Evolutionary conservation across 2,797 vertebrate species (phyloP), one percentile per base, ranked within the genome.

Genomic region (Cyprinodon diabolis): DNA sequence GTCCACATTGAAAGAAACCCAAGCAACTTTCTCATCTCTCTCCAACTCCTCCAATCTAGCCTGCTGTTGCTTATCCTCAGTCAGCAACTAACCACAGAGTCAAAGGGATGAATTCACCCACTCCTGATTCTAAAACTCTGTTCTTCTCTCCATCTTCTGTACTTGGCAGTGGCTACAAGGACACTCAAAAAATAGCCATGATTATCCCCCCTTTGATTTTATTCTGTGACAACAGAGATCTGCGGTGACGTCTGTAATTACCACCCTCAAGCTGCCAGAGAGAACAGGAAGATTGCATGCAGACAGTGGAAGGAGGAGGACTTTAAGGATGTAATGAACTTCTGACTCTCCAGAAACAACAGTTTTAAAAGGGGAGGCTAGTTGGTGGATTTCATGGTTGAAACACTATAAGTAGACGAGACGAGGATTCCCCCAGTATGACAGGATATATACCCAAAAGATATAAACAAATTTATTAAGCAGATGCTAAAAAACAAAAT

Each of bases 161-260:
- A 60, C 23, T 81, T 74, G 55, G 74, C 77, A 82, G 52, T 54
- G 70, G 65, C 57, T 74, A 80, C 72, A 78, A 83, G 71, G 65
- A 54, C 72, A 76, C 72, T 74, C 62, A 30, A 70, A 81, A 71
- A 82, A 74, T 35, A 75, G 72, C 63, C 69, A 74, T 19, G 55
- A 82, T 57, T 37, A n/a, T 25, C 15, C 30, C 37, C 60, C 21
- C 40, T 9, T 19, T 45, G 10, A 10, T 30, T 12, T 47, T 47
- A 25, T 25, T 51, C 48, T 71, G 25, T 67, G 78, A 80, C 68
- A 77, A 63, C 72, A 1, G 13, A 73, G 71, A 82, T 85, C 21
- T 60, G 86, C 63, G 11, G 23, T 68, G 77, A 80, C 23, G 21
- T 79, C 79, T 90, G 84, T 90, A 89, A 91, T 89, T 84, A 80